Conservation (phyloP, 2,113 vertebrate genomes). For the Proterorhinus semilunaris region DNA sequence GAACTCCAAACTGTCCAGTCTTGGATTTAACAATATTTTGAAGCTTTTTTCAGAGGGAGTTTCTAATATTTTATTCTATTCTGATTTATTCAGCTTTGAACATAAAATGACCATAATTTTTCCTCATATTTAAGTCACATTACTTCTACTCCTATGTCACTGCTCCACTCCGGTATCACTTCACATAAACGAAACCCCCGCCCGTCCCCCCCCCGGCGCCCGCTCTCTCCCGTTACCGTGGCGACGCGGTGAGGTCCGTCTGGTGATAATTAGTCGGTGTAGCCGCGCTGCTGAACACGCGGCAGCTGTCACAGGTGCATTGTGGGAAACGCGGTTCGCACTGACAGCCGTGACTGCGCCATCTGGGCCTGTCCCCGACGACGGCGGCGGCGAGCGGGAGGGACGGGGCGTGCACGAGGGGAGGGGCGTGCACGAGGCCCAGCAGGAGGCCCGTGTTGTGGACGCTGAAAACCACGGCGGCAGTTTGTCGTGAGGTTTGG, state of each 20-base stretch:
- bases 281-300: slow-evolving; percentile 71
- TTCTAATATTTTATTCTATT: no score
- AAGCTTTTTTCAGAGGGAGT: no score
- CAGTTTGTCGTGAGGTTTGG: not conserved
- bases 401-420: not conserved
- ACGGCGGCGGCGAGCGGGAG: not conserved
- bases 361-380: slow-evolving; percentile 75
- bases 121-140: no score
- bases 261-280: slow-evolving; percentile 79
- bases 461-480: not conserved
- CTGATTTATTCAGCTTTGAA: no score
- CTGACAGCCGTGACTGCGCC: slow-evolving; percentile 78
- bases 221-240: not conserved
- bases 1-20: no score
- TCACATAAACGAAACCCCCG: not conserved
- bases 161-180: no score
- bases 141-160: no score
- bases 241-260: slow-evolving; percentile 48
- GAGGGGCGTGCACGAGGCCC: not conserved
- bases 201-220: not conserved
- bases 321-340: slow-evolving; percentile 70
- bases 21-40: no score
- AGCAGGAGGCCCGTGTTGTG: not conserved
- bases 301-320: slow-evolving; percentile 81
- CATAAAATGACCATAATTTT: no score